phyloP scores from a whole-genome alignment of 2,113 vertebrate genomes.

The Jacana jacana region DNA sequence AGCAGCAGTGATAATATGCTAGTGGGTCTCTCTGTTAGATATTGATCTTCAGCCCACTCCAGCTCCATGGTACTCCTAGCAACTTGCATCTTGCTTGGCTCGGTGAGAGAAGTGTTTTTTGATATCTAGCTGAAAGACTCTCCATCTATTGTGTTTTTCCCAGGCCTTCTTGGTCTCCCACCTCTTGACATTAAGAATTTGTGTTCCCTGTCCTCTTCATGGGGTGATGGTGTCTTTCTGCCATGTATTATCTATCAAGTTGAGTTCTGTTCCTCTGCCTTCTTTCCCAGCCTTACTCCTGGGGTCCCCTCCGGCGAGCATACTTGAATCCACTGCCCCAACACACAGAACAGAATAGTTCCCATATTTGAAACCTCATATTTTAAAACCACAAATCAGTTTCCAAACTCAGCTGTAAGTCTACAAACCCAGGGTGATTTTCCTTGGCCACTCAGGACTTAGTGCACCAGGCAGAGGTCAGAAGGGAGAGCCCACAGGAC shows the following conservation, averaged over 20 bases:
- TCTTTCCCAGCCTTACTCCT: not conserved
- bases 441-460: not conserved
- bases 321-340: not conserved
- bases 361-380: not conserved
- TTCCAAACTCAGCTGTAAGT: not conserved
- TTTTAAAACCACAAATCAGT: not conserved
- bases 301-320: not conserved
- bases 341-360: not conserved
- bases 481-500: not conserved
- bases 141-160: not conserved
- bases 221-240: not conserved
- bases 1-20: not conserved
- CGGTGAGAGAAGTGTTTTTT: not conserved
- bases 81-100: not conserved
- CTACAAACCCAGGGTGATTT: not conserved
- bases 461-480: not conserved
- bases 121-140: not conserved
- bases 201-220: not conserved
- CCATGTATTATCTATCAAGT: not conserved
- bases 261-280: not conserved
- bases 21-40: not conserved
- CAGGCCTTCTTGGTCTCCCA: not conserved
- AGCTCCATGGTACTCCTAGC: not conserved
- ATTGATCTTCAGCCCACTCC: fast-evolving
- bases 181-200: not conserved